Percentiles rank a stretch among this genome's conserved stretches.
phyloP scores from a whole-genome alignment of 1,140 invertebrate genomes.

The Micrasema minimum region DNA sequence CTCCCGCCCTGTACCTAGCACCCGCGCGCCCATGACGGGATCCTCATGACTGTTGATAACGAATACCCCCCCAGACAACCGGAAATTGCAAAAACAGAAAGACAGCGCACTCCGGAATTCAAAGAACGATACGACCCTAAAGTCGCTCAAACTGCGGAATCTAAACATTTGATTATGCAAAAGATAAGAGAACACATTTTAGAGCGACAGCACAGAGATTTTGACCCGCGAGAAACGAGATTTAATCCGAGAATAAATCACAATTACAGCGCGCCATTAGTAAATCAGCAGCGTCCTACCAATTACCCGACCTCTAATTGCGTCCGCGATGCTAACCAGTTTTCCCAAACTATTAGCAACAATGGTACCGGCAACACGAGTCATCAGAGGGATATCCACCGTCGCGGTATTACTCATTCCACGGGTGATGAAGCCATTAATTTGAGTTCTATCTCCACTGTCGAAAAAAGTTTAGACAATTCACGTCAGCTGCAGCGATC shows the following conservation, averaged over 20 bases:
- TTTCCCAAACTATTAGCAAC: background rate
- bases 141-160: slow-evolving; percentile 54
- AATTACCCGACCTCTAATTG: slow-evolving; percentile 12
- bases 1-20: slow-evolving; percentile 41
- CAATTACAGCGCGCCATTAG: background rate
- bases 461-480: background rate
- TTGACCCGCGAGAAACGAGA: slow-evolving; percentile 35
- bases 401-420: background rate
- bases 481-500: background rate
- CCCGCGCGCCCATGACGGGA: slow-evolving; percentile 53
- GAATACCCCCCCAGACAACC: slow-evolving; percentile 51
- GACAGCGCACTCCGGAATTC: slow-evolving; percentile 40
- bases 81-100: slow-evolving; percentile 44
- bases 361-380: background rate
- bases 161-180: slow-evolving; percentile 64
- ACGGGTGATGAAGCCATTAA: slow-evolving; percentile 23
- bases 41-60: slow-evolving; percentile 64
- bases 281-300: background rate
- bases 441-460: background rate
- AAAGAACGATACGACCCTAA: slow-evolving; percentile 14
- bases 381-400: background rate
- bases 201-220: slow-evolving; percentile 63
- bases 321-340: slow-evolving; percentile 2
- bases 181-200: slow-evolving; percentile 67
- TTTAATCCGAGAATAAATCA: background rate